A percentile compares a stretch with the other conserved stretches of the same genome.
phyloP scores from a whole-genome alignment of 2,888 invertebrate species.

The Melinaea menophilus region DNA sequence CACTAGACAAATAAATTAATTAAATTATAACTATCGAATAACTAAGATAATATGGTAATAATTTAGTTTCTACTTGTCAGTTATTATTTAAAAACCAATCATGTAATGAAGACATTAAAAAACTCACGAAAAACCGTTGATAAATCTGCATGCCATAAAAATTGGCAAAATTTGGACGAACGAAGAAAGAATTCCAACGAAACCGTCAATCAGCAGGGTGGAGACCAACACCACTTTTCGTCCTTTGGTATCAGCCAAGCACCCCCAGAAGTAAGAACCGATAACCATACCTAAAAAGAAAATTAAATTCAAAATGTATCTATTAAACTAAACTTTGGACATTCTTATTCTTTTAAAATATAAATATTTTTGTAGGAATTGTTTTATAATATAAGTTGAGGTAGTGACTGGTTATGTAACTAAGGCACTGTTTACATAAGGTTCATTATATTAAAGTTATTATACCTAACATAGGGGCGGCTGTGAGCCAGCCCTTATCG shows the following conservation, averaged over 20 bases:
- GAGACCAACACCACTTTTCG: conserved; percentile 85
- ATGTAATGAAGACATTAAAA: not conserved
- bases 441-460: conserved; percentile 9
- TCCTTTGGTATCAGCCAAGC: conserved; percentile 90
- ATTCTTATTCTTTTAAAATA: too few relatives aligned
- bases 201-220: conserved; percentile 84
- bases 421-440: too few relatives aligned
- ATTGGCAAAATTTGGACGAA: conserved; percentile 84
- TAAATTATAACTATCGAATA: not conserved
- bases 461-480: conserved; percentile 87
- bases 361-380: too few relatives aligned
- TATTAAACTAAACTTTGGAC: not conserved
- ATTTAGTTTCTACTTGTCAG: too few relatives aligned
- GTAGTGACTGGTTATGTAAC: too few relatives aligned
- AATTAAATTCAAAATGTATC: not conserved
- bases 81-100: not conserved
- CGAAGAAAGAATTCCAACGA: conserved; percentile 84
- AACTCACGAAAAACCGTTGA: conserved; percentile 89
- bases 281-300: conserved; percentile 83
- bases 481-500: conserved; percentile 87
- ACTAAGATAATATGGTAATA: too few relatives aligned
- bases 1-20: conserved; percentile 57
- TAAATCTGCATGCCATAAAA: conserved; percentile 84
- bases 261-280: conserved; percentile 91
- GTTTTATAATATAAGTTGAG: too few relatives aligned